Evolutionary conservation across 1,140 invertebrate genomes (phyloP), one percentile per base, ranked within the genome.

Genomic region (Drosophila subpulchrella): DNA sequence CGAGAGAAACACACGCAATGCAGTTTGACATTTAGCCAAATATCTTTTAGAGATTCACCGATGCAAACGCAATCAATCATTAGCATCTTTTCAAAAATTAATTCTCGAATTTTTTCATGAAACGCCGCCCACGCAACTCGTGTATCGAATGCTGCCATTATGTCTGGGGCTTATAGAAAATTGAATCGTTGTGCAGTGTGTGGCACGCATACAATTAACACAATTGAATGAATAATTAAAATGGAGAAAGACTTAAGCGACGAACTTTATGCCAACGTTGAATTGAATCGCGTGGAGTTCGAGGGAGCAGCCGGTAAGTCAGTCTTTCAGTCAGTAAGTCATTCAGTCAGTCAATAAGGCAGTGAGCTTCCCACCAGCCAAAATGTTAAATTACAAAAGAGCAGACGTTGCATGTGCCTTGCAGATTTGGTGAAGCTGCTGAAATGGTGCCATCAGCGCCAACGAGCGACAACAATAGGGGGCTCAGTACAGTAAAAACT

Each of bases 201-300:
- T 56, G 75, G 80, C 81, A 85, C 81, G 81, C 81, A 84, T 84
- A 85, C 77, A 84, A 84, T 84, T 84, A 84, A 73, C 76, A 77
- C 72, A 85, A 81, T 58, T 84, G 81, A 84, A 84, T 85, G 76
- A 84, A 84, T 84, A 85, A 84, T 84, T 84, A 85, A 73, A 62
- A 56, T 63, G 50, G 38, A 60, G 73, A 84, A 84, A 80, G 81
- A 84, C 66, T 83, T 84, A 85, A 76, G 81, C 81, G 81, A 68
- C 81, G 51, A 84, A 80, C 77, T 85, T 78, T 66, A 65, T 70
- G 59, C 51, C 62, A 65, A 42, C 53, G 38, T 56, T 63, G 65
- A 38, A 39, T 57, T 4, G 63, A 42, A 42, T 53, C 56, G 56
- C 56, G 42, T 60, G 47, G 58, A 50, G 59, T 62, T 42, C 15